Evolutionary conservation across 2,888 invertebrate genomes (phyloP).

Genomic region (Lochmaea crataegi): DNA sequence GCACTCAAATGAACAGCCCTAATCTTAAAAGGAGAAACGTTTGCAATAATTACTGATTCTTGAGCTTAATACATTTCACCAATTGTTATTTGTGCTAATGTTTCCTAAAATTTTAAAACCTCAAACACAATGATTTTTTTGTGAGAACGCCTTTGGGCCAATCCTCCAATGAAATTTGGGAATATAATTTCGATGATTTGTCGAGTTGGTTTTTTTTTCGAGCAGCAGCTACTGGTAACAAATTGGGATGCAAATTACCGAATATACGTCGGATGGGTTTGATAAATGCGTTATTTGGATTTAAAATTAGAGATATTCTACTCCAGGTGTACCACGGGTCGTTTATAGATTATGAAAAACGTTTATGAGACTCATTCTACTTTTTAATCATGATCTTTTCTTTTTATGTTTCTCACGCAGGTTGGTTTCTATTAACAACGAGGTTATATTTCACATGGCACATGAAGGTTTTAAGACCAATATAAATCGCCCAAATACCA

Average conservation of each 20-base stretch:
- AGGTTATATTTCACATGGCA: not conserved
- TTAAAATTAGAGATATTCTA: slow-evolving; percentile 55
- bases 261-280: slow-evolving; percentile 55
- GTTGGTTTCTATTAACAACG: slow-evolving; percentile 7
- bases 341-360: slow-evolving; percentile 42
- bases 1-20: too few relatives aligned
- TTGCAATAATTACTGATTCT: too few relatives aligned
- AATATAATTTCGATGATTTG: slow-evolving; percentile 59
- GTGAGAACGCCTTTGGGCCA: not conserved
- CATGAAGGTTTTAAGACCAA: not conserved
- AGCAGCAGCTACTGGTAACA: slow-evolving; percentile 57
- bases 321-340: slow-evolving; percentile 42
- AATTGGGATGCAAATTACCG: slow-evolving; percentile 61
- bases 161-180: slow-evolving; percentile 12
- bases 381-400: slow-evolving; percentile 17
- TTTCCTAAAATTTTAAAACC: too few relatives aligned
- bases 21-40: too few relatives aligned
- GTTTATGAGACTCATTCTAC: slow-evolving; percentile 7
- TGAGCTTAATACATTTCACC: too few relatives aligned
- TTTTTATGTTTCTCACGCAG: slow-evolving; percentile 15
- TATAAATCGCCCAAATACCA: not conserved
- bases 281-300: slow-evolving; percentile 58
- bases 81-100: too few relatives aligned
- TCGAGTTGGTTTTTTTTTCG: slow-evolving; percentile 56
- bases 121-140: not conserved